These are phyloP conservation scores for Anas capensis DNA, from an alignment of 2,797 vertebrate species.

Conservation along the genomic window DNA sequence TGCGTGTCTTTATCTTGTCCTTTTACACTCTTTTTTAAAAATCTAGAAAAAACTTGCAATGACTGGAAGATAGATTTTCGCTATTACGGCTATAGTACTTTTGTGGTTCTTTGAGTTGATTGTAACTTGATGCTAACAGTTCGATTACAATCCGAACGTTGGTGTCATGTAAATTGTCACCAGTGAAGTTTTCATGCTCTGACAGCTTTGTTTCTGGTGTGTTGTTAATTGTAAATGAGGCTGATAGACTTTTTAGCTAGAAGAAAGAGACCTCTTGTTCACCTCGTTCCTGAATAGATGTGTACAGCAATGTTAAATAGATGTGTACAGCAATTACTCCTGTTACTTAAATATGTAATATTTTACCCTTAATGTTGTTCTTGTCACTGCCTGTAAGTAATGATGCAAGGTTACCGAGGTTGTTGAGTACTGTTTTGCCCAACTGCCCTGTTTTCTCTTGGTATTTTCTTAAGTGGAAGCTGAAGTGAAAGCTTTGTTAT, in stretches of 20 bases:
- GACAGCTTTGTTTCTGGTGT: constrained; percentile 42
- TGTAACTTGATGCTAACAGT: neutral
- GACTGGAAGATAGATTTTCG: neutral
- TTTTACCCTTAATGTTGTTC: neutral
- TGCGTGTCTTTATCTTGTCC: neutral
- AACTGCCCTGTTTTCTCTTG: neutral
- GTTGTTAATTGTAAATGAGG: constrained; percentile 61
- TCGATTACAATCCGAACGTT: neutral
- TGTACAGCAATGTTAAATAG: neutral
- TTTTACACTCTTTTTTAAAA: neutral
- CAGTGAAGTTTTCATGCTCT: constrained; percentile 28
- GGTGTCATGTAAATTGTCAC: constrained; percentile 50
- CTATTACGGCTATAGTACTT: neutral
- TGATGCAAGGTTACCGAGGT: neutral
- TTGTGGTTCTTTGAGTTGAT: neutral
- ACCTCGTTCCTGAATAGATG: constrained; percentile 2
- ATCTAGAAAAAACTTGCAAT: neutral
- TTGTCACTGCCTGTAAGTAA: constrained; percentile 26
- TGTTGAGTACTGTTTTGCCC: neutral
- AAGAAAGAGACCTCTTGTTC: constrained; percentile 12
- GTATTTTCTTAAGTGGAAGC: neutral
- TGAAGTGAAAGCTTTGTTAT: neutral
- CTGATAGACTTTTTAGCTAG: constrained; percentile 38
- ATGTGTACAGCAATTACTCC: neutral
- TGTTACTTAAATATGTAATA: constrained; percentile 26